phyloP scores from a whole-genome alignment of 2,797 vertebrate species.

The Aselliscus stoliczkanus region DNA sequence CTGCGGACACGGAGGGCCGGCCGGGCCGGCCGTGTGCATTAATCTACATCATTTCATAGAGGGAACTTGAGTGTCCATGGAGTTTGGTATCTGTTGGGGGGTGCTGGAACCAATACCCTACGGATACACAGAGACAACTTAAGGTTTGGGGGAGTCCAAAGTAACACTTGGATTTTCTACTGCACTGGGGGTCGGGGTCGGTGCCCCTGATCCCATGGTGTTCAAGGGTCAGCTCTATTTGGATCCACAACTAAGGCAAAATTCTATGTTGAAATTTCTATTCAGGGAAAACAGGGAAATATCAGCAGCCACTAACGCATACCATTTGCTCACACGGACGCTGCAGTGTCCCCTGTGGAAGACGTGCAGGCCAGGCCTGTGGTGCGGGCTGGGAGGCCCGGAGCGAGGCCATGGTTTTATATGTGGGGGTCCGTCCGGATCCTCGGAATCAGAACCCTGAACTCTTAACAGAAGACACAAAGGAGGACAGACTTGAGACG shows the following conservation, averaged over 20 bases:
- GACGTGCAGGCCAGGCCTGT: not conserved
- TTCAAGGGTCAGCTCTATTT: not conserved
- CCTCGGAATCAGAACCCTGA: not conserved
- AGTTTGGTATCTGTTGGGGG: not conserved
- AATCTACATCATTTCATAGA: not conserved
- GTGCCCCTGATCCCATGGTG: not conserved
- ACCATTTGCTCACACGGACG: not conserved
- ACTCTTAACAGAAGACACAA: not conserved
- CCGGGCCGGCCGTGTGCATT: not conserved
- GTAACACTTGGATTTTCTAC: not conserved
- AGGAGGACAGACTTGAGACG: not conserved
- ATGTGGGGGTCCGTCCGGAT: no score
- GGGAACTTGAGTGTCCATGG: not conserved
- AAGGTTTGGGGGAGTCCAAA: not conserved
- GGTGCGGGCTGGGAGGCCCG: rapidly evolving
- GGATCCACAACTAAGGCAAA: not conserved
- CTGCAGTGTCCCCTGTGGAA: not conserved
- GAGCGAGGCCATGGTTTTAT: rapidly evolving
- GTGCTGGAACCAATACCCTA: not conserved
- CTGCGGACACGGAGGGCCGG: not conserved
- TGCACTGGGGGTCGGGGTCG: not conserved
- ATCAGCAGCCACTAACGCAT: not conserved
- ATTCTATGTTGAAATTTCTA: not conserved
- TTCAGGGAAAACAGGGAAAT: not conserved
- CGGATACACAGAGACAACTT: not conserved